phyloP scores from a whole-genome alignment of 2,113 vertebrate species.

The Brienomyrus brachyistius region DNA sequence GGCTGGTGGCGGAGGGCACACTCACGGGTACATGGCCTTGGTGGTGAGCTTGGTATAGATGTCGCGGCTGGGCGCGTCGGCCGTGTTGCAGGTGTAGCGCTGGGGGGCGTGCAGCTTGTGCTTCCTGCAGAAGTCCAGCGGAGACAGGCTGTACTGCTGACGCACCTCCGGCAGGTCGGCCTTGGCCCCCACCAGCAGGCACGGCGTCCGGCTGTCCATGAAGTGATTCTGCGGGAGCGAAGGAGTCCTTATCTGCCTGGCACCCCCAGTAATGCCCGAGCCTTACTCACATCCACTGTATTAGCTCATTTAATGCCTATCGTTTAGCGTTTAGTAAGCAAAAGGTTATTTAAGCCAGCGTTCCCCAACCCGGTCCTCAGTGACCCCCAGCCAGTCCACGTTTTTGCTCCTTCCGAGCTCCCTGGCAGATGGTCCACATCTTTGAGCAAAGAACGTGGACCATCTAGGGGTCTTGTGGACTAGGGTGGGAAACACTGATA shows the following conservation, averaged over 20 bases:
- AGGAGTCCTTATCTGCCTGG: background rate
- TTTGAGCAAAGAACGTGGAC: background rate
- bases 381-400: background rate
- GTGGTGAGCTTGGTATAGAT: slow-evolving; percentile 95
- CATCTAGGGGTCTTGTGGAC: background rate
- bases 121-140: slow-evolving; percentile 90
- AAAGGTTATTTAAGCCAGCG: background rate
- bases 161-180: slow-evolving; percentile 90
- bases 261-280: background rate
- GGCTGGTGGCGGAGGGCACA: slow-evolving; percentile 40
- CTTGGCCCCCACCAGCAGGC: slow-evolving; percentile 85
- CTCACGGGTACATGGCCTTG: slow-evolving; percentile 99
- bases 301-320: background rate
- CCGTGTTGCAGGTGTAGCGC: slow-evolving; percentile 83
- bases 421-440: background rate
- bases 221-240: slow-evolving; percentile 77
- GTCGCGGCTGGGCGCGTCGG: slow-evolving; percentile 79
- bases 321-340: background rate
- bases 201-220: slow-evolving; percentile 92
- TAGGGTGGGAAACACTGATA: background rate
- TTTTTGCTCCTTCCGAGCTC: background rate
- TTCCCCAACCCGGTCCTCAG: background rate
- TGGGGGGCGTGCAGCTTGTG: slow-evolving; percentile 98
- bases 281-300: background rate
- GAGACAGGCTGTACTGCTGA: slow-evolving; percentile 82